These are phyloP conservation scores for Morelia viridis DNA, from an alignment of 2,797 vertebrate genomes.

Conservation along the genomic window DNA sequence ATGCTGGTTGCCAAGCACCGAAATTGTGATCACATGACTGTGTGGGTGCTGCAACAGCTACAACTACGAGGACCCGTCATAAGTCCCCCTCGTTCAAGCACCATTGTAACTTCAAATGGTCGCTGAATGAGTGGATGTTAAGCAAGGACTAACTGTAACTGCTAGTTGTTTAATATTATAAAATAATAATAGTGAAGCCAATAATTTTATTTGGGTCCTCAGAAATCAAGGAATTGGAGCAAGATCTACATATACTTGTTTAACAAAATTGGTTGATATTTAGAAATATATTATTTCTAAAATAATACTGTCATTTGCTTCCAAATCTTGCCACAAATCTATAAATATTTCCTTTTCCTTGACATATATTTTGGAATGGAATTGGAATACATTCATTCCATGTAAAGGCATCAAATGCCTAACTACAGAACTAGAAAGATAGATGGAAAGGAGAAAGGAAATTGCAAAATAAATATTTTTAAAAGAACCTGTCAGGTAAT, in stretches of 20 bases:
- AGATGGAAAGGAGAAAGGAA: conserved; percentile 47
- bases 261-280: neutral
- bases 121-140: neutral
- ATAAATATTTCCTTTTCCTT: neutral
- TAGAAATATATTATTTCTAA: neutral
- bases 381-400: neutral
- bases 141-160: neutral
- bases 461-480: conserved; percentile 73
- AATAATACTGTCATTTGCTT: conserved; percentile 53
- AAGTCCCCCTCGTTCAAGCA: neutral
- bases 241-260: neutral
- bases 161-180: neutral
- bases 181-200: neutral
- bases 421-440: conserved; percentile 63
- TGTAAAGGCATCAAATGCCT: conserved; percentile 20
- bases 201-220: neutral
- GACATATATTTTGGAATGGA: neutral
- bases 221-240: neutral
- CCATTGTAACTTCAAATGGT: neutral
- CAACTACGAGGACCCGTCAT: neutral
- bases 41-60: neutral
- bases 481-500: conserved; percentile 76
- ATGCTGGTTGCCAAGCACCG: neutral
- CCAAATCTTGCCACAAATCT: conserved; percentile 12
- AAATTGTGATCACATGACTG: neutral